Percentiles rank a stretch among this genome's conserved stretches.
Conservation (phyloP, 1,140 invertebrate genomes). For the Thaumetopoea pityocampa region DNA sequence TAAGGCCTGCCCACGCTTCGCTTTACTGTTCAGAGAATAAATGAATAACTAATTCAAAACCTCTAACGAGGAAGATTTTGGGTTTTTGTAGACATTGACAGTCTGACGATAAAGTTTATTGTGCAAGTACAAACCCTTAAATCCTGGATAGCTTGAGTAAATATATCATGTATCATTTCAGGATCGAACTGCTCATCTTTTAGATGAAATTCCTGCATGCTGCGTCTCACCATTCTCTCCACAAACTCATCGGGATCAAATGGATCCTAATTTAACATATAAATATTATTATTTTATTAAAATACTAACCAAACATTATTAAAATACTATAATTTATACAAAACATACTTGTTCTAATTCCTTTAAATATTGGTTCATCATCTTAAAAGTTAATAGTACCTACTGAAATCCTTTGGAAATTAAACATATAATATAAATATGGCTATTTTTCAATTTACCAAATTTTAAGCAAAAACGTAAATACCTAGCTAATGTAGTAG, state of each 20-base stretch:
- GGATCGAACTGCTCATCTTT: constrained; percentile 85
- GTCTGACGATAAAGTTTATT: too few relatives aligned
- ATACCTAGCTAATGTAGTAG: too few relatives aligned
- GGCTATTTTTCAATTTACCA: too few relatives aligned
- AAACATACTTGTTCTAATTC: constrained; percentile 84
- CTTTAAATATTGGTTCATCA: constrained; percentile 91
- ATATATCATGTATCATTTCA: constrained; percentile 90
- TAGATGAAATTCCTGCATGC: constrained; percentile 85
- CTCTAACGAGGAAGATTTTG: neutral
- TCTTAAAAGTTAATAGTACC: constrained; percentile 76
- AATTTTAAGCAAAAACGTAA: too few relatives aligned
- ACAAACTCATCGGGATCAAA: constrained; percentile 99
- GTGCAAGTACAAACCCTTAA: constrained; percentile 62
- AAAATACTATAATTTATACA: neutral
- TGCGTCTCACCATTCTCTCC: constrained; percentile 95
- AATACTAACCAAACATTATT: constrained; percentile 4
- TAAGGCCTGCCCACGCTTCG: too few relatives aligned
- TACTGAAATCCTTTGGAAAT: too few relatives aligned
- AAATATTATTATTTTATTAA: constrained; percentile 5
- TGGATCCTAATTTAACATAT: constrained; percentile 82
- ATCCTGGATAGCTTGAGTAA: constrained; percentile 92
- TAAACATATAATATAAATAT: too few relatives aligned
- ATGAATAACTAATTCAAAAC: too few relatives aligned
- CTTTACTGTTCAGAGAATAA: too few relatives aligned
- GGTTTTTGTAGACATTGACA: too few relatives aligned